Conservation (phyloP, 2,888 invertebrate species). For the Heteropelma amictum region DNA sequence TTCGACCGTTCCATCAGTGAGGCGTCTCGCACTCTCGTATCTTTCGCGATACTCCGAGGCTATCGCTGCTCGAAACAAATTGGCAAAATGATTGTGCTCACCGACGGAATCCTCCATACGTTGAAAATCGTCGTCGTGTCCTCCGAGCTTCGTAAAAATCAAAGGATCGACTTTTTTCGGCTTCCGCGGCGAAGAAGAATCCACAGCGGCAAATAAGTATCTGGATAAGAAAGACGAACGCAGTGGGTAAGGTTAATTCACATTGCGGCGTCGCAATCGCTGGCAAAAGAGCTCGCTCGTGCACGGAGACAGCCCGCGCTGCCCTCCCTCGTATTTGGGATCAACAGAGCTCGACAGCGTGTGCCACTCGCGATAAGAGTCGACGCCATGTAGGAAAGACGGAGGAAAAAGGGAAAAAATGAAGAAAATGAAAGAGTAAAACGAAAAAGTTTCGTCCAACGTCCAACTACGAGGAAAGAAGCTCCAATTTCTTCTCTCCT, state of each 20-base stretch:
- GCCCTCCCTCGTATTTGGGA: constrained; percentile 28
- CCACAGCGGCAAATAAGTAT: constrained; percentile 8
- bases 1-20: too few species aligned
- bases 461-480: constrained; percentile 18
- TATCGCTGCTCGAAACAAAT: too few species aligned
- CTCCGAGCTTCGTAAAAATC: not conserved
- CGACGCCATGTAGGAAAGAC: constrained; percentile 2
- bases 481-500: constrained; percentile 30
- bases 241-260: constrained; percentile 41
- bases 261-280: constrained; percentile 21
- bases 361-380: constrained; percentile 47
- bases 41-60: too few species aligned
- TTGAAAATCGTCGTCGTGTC: not conserved
- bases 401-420: too few species aligned
- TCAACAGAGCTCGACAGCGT: constrained; percentile 49
- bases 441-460: constrained; percentile 24
- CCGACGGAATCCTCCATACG: too few species aligned
- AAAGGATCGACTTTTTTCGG: not conserved
- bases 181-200: not conserved
- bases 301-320: not conserved
- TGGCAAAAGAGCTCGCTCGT: not conserved
- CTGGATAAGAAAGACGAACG: not conserved
- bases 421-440: too few species aligned
- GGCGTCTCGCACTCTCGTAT: too few species aligned
- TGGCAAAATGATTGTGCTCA: too few species aligned